Evolutionary conservation across 2,113 vertebrate species (phyloP).

Genomic region (Chauna torquata): DNA sequence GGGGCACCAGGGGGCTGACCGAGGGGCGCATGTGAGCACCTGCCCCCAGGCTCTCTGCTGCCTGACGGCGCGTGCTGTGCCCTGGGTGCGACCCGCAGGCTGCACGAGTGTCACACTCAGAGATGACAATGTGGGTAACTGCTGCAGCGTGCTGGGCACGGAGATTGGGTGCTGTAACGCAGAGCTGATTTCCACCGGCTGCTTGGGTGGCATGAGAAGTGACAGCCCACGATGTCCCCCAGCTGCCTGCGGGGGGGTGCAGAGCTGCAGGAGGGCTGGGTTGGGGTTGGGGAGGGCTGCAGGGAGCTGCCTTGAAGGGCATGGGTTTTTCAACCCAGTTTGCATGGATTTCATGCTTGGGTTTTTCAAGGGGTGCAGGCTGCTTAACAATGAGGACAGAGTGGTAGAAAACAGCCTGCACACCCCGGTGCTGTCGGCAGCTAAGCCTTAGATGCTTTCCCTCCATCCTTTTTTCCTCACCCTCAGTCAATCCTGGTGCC

Average conservation of each 20-base stretch:
- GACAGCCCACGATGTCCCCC: not conserved
- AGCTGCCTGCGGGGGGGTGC: not conserved
- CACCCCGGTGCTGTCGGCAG: not conserved
- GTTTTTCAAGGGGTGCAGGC: not conserved
- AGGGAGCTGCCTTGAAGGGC: not conserved
- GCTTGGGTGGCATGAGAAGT: not conserved
- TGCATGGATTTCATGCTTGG: too few species aligned
- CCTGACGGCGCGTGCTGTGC: not conserved
- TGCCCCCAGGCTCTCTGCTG: not conserved
- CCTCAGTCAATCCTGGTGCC: not conserved
- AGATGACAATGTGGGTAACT: not conserved
- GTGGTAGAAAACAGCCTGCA: not conserved
- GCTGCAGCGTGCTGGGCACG: not conserved
- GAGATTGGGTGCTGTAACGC: not conserved
- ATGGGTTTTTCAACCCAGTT: not conserved
- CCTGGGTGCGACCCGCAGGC: not conserved
- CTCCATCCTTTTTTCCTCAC: not conserved
- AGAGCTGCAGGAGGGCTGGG: not conserved
- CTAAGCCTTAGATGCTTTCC: not conserved
- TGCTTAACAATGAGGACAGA: not conserved
- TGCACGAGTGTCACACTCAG: not conserved
- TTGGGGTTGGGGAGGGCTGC: accelerated
- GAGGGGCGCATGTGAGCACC: not conserved
- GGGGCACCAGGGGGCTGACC: not conserved
- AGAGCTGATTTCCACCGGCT: not conserved